Base-by-base conservation (phyloP, 2,888 invertebrate genomes). In the Syrphus vitripennis region DNA sequence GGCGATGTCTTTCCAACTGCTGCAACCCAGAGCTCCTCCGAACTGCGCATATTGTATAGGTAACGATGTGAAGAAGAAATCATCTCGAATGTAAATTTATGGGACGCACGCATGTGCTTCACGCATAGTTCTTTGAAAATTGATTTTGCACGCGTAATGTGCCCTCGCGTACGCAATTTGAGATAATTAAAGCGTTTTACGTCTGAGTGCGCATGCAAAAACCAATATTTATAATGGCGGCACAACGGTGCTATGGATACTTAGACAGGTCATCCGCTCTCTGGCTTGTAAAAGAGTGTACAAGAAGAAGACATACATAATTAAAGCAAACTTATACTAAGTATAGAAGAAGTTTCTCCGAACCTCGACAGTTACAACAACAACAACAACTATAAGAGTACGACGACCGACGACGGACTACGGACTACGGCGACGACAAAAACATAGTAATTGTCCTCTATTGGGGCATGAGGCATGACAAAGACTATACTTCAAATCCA, bases 11-110 rank as follows among this genome's bases (percentile, higher is more conserved):
- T 59, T 21, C 2, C 42, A 29, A n/a, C 45, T 42, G 19, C 42
- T 40, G 40, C n/a, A n/a, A n/a, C n/a, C 40, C 40, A 40, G 5
- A 57, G 57, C 55, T 55, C 55, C 29, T 55, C 55, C 31, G 55
- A 50, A 55, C 55, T 16, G 21, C 9, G 55, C 26, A 29, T 29
- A 29, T 55, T n/a, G n/a, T n/a, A n/a, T n/a, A n/a, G n/a, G n/a
- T n/a, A n/a, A n/a, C 55, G 55, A 74, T 57, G 75, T 65, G 50
- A 53, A 77, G 82, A 75, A 86, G 86, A 80, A 86, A 86, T 86
- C 86, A 86, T 86, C 86, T 78, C 72, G 82, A 82, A 82, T 86
- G 86, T 82, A 86, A 86, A 86, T 86, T 86, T 86, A 86, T 86
- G 86, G 86, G 77, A 82, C 86, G 86, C 86, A 86, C 86, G 86